Percentiles rank a stretch among this genome's conserved stretches.
phyloP scores from a whole-genome alignment of 2,113 vertebrate genomes.

The Laticauda colubrina region DNA sequence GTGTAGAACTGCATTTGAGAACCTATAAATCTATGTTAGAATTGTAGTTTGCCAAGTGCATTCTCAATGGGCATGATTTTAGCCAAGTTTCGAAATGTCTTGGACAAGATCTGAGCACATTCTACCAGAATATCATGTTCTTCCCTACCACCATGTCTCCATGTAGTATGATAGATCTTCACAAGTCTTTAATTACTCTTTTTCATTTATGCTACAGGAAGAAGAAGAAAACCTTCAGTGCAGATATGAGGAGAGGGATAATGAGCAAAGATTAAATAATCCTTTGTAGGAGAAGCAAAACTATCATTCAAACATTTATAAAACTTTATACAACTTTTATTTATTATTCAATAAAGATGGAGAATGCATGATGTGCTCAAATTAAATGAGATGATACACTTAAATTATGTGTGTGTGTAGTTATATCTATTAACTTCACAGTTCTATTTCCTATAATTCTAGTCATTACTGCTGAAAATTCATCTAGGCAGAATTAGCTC shows the following conservation, averaged over 20 bases:
- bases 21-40: neutral
- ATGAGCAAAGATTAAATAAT: neutral
- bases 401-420: neutral
- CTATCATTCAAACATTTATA: neutral
- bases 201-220: neutral
- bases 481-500: neutral
- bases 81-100: neutral
- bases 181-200: neutral
- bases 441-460: neutral
- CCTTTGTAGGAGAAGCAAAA: neutral
- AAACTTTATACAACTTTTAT: neutral
- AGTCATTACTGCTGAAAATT: neutral
- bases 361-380: neutral
- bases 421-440: neutral
- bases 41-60: neutral
- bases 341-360: too few species aligned
- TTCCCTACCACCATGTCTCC: neutral
- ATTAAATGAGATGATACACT: neutral
- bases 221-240: neutral
- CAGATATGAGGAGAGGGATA: neutral
- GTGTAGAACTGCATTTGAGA: neutral
- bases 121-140: neutral
- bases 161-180: neutral
- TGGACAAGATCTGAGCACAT: neutral
- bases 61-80: neutral